These are phyloP conservation scores for Eulemur albifrons DNA, from an alignment of 2,797 vertebrate genomes.

Conservation along the genomic window DNA sequence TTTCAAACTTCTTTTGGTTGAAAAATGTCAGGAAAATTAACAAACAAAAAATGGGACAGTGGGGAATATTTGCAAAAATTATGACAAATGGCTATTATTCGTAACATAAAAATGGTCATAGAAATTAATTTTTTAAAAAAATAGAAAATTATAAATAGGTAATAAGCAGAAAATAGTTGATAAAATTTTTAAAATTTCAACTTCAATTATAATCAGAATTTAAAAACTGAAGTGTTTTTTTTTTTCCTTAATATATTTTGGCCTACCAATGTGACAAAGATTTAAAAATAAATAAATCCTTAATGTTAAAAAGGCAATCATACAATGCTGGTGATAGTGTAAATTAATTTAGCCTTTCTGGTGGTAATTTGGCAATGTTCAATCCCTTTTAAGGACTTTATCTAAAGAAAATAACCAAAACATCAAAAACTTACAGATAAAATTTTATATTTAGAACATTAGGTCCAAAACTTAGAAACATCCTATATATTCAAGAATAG, in stretches of 20 bases:
- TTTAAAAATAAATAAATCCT: conserved; percentile 42
- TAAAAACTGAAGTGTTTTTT: neutral
- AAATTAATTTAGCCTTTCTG: neutral
- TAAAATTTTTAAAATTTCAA: conserved; percentile 5
- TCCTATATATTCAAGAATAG: neutral
- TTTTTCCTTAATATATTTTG: neutral
- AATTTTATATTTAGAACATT: neutral
- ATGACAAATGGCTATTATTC: neutral
- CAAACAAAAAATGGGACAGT: neutral
- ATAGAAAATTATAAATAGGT: neutral
- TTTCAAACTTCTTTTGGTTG: neutral
- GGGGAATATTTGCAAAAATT: neutral
- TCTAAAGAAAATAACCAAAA: conserved; percentile 44
- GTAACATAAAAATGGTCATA: neutral
- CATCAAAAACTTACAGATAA: conserved; percentile 12
- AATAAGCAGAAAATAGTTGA: conserved; percentile 23
- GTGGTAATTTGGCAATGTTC: neutral
- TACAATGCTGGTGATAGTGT: neutral
- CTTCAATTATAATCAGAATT: conserved; percentile 1
- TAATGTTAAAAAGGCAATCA: neutral
- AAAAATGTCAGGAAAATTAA: conserved; percentile 9
- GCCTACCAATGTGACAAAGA: neutral
- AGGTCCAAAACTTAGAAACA: conserved; percentile 10
- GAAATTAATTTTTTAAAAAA: neutral
- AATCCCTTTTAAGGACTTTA: neutral